Evolutionary conservation across 2,888 invertebrate species (phyloP).

Genomic region (Pimpla rufipes): DNA sequence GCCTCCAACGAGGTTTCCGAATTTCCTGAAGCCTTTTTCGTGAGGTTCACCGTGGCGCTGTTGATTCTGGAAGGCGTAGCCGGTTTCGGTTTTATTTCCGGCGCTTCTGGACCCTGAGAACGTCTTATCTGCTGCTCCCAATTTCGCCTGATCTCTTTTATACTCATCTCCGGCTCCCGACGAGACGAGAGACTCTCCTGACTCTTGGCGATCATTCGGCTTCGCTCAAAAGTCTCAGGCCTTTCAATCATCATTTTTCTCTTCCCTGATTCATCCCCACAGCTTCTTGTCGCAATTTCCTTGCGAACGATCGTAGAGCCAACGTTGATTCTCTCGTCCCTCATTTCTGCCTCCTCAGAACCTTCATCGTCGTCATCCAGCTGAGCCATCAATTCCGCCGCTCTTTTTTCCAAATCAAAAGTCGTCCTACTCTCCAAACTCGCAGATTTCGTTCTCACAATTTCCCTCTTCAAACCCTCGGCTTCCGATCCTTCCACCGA

Average conservation of each 20-base stretch:
- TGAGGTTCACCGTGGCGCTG: slow-evolving; percentile 63
- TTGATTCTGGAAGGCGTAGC: slow-evolving; percentile 63
- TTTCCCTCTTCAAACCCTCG: slow-evolving; percentile 75
- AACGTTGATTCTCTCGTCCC: slow-evolving; percentile 65
- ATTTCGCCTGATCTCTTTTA: slow-evolving; percentile 80
- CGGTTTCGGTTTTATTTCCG: slow-evolving; percentile 58
- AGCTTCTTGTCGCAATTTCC: slow-evolving; percentile 46
- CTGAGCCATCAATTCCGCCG: slow-evolving; percentile 80
- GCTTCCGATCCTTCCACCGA: slow-evolving; percentile 57
- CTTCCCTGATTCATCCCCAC: slow-evolving; percentile 55
- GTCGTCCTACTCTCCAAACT: slow-evolving; percentile 79
- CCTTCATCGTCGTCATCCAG: slow-evolving; percentile 82
- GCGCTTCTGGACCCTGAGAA: slow-evolving; percentile 54
- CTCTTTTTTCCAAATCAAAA: slow-evolving; percentile 80
- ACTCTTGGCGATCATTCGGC: slow-evolving; percentile 74
- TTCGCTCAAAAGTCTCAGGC: slow-evolving; percentile 67
- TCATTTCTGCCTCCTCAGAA: slow-evolving; percentile 75
- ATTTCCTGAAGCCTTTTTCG: slow-evolving; percentile 41
- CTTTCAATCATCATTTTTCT: not conserved
- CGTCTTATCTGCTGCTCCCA: slow-evolving; percentile 80
- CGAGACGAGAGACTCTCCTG: slow-evolving; percentile 74
- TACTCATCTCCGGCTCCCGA: slow-evolving; percentile 75
- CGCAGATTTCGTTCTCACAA: slow-evolving; percentile 76
- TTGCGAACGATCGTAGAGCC: slow-evolving; percentile 62
- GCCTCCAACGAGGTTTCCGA: slow-evolving; percentile 43